Conservation (phyloP, 2,888 invertebrate species). For the Pyrrhosoma nymphula region DNA sequence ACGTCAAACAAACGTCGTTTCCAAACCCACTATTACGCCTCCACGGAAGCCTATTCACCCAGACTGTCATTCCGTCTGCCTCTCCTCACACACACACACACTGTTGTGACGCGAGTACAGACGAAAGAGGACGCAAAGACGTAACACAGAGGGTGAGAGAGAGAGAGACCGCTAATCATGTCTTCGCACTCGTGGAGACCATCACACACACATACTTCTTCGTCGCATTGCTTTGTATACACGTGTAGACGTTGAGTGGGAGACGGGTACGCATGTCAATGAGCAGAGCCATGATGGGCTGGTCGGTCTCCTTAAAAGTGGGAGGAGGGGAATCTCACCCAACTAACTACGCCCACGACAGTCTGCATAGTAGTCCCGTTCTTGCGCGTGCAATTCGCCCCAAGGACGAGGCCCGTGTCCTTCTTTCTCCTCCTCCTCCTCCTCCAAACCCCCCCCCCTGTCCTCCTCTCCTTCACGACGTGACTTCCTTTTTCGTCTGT, state of each 20-base stretch:
- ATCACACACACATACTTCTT: not conserved
- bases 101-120: not conserved
- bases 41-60: not conserved
- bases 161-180: not conserved
- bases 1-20: not conserved
- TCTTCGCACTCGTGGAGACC: not conserved
- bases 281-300: not conserved
- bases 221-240: not conserved
- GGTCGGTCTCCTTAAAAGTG: no score
- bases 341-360: not conserved
- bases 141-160: not conserved
- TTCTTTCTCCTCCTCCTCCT: not conserved
- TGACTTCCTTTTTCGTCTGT: no score
- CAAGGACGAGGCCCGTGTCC: not conserved
- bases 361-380: not conserved
- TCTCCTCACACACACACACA: not conserved
- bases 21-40: not conserved
- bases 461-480: not conserved
- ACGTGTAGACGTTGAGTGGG: constrained; percentile 14
- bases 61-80: not conserved
- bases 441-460: not conserved
- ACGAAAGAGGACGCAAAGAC: not conserved
- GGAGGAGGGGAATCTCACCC: not conserved
- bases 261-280: constrained; percentile 6
- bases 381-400: not conserved